Conservation (phyloP, 1,140 invertebrate genomes). For the Ostrea edulis region DNA sequence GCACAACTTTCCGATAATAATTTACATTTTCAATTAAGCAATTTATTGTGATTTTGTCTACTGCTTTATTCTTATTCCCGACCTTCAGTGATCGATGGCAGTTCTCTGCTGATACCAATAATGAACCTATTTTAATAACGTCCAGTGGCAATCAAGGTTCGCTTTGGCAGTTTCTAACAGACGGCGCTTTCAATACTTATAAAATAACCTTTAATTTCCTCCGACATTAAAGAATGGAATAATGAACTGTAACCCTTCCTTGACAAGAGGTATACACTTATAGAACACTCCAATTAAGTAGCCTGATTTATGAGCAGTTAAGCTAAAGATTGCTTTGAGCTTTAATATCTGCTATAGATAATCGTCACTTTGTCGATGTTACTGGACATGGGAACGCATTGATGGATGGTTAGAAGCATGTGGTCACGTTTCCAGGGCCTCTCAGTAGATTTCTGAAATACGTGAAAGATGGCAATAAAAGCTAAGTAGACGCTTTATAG, state of each 20-base stretch:
- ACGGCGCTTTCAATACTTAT: neutral
- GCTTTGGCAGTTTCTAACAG: neutral
- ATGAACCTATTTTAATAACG: constrained; percentile 27
- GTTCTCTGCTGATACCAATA: neutral
- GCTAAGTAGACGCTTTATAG: constrained; percentile 14
- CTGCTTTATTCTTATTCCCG: constrained; percentile 4
- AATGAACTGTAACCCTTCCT: constrained; percentile 1
- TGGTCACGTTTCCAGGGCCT: neutral
- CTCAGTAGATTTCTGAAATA: constrained; percentile 13
- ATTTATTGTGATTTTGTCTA: constrained; percentile 1
- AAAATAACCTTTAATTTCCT: constrained; percentile 3
- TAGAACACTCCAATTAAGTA: constrained; percentile 8
- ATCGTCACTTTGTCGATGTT: neutral
- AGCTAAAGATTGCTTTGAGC: constrained; percentile 17
- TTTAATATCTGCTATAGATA: constrained; percentile 7
- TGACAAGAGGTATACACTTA: neutral
- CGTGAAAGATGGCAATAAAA: constrained; percentile 32
- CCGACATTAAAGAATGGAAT: constrained; percentile 23
- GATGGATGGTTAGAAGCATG: constrained; percentile 13
- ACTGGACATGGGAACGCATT: neutral
- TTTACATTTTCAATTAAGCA: constrained; percentile 26
- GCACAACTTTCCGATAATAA: neutral
- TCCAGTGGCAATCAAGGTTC: neutral
- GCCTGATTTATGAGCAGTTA: constrained; percentile 23
- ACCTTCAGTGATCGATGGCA: neutral